Percentiles rank a stretch among this genome's conserved stretches.
Evolutionary conservation across 92 coral and sea anemone genomes (phyloP).

Genomic region (Siderastrea siderea): DNA sequence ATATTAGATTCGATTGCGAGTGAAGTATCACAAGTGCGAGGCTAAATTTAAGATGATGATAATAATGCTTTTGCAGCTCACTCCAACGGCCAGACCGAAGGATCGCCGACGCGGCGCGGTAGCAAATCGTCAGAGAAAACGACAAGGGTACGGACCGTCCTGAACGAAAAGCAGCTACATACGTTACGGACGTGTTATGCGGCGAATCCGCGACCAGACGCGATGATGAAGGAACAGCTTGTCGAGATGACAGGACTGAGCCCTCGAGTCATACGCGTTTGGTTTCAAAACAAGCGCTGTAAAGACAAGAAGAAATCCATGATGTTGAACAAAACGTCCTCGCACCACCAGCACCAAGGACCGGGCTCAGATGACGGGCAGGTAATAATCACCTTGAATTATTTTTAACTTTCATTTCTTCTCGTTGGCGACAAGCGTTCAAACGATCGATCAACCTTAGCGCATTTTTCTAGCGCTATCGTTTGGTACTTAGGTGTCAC

Average conservation of each 20-base stretch:
- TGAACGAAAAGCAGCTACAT: constrained; percentile 97
- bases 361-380: constrained; percentile 94
- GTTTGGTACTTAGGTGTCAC: constrained; percentile 28
- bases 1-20: constrained; percentile 38
- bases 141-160: constrained; percentile 96
- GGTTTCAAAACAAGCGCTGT: constrained; percentile 99
- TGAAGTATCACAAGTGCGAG: constrained; percentile 17
- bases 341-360: constrained; percentile 78
- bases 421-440: background rate
- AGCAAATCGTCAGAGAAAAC: constrained; percentile 65
- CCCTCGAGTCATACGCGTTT: constrained; percentile 98
- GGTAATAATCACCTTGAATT: constrained; percentile 58
- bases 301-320: constrained; percentile 98
- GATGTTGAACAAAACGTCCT: constrained; percentile 83
- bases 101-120: constrained; percentile 51
- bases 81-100: constrained; percentile 80
- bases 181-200: constrained; percentile 96
- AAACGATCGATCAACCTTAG: constrained; percentile 15
- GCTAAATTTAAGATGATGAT: constrained; percentile 11
- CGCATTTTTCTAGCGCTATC: constrained; percentile 4
- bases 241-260: constrained; percentile 99
- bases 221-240: constrained; percentile 99
- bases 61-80: constrained; percentile 69
- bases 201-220: constrained; percentile 99
- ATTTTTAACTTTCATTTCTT: background rate